phyloP scores from a whole-genome alignment of 2,888 invertebrate species.

The Luffia ferchaultella region DNA sequence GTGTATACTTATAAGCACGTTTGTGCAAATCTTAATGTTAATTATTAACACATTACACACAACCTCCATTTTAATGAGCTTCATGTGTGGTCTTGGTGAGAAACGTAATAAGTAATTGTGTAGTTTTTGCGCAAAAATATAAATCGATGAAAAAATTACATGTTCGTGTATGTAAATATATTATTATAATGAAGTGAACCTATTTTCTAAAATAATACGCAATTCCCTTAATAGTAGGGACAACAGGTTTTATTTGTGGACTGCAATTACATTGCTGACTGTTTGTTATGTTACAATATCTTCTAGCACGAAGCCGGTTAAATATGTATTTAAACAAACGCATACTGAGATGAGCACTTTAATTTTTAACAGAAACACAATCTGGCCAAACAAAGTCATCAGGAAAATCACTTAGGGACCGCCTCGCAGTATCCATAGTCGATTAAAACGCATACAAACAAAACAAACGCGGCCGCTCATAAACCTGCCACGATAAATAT shows the following conservation, averaged over 20 bases:
- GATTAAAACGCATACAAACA: not conserved
- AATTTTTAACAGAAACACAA: constrained; percentile 1
- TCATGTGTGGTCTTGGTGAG: constrained; percentile 3
- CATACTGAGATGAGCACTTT: not conserved
- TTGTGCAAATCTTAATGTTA: constrained; percentile 3
- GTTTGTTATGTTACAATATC: no score
- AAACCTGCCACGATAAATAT: constrained; percentile 39
- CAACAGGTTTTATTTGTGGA: no score
- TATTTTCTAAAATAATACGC: no score
- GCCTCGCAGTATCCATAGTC: constrained; percentile 2
- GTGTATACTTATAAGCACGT: constrained; percentile 3
- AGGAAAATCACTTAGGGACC: constrained; percentile 8
- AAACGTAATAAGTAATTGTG: no score
- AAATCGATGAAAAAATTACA: no score
- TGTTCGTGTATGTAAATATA: no score
- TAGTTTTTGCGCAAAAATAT: no score
- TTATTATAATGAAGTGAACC: no score
- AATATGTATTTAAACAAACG: not conserved
- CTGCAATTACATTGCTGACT: no score
- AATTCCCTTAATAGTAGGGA: no score
- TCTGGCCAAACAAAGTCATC: constrained; percentile 6
- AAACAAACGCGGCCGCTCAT: constrained; percentile 27
- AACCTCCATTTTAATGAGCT: constrained; percentile 4
- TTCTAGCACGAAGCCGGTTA: not conserved
- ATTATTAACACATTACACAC: constrained; percentile 7